phyloP scores from a whole-genome alignment of 2,113 vertebrate species.

The Xiphorhynchus elegans region DNA sequence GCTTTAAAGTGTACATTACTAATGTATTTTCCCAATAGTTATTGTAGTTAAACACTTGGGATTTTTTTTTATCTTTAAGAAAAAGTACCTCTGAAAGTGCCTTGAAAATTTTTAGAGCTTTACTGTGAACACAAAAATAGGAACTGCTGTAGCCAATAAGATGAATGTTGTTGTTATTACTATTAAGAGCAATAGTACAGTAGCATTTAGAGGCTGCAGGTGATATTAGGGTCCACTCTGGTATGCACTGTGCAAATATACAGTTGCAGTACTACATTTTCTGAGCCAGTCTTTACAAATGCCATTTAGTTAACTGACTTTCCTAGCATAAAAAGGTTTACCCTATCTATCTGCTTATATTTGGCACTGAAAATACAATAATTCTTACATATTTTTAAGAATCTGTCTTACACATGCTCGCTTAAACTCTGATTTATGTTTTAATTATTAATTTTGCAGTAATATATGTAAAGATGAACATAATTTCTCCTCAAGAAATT shows the following conservation, averaged over 20 bases:
- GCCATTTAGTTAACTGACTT: constrained; percentile 20
- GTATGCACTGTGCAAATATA: constrained; percentile 53
- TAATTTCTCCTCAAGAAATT: constrained; percentile 65
- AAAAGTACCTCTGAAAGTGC: constrained; percentile 50
- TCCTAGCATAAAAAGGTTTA: background rate
- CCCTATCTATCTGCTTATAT: background rate
- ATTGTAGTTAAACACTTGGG: constrained; percentile 62
- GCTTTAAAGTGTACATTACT: constrained; percentile 65
- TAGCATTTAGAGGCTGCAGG: constrained; percentile 47
- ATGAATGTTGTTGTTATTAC: constrained; percentile 63
- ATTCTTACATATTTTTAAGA: background rate
- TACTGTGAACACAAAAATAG: constrained; percentile 46
- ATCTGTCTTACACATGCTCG: background rate
- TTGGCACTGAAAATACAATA: background rate
- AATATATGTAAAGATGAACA: constrained; percentile 48
- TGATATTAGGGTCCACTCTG: constrained; percentile 43
- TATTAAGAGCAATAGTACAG: constrained; percentile 40
- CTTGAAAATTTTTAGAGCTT: constrained; percentile 46
- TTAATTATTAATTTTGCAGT: constrained; percentile 37
- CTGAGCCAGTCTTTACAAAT: constrained; percentile 50
- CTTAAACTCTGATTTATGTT: background rate
- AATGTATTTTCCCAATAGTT: constrained; percentile 64
- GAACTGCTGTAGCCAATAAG: constrained; percentile 20
- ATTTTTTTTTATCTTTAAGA: constrained; percentile 50
- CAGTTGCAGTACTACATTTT: constrained; percentile 18